Conservation (phyloP, 2,888 invertebrate species). For the Rhingia rostrata region DNA sequence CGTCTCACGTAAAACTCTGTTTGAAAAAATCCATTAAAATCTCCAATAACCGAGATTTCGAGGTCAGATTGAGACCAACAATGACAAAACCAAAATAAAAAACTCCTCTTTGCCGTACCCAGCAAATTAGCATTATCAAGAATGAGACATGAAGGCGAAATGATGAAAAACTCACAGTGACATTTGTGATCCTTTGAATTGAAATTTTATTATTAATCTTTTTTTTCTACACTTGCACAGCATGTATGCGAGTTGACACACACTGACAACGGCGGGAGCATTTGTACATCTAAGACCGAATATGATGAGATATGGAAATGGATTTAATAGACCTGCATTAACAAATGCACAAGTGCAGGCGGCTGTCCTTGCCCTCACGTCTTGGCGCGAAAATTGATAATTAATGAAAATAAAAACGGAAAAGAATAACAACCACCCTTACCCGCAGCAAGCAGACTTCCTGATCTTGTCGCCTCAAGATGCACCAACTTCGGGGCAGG, state of each 20-base stretch:
- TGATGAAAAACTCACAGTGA: constrained; percentile 47
- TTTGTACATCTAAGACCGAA: constrained; percentile 5
- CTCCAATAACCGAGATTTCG: constrained; percentile 65
- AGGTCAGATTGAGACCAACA: constrained; percentile 71
- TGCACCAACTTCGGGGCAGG: constrained; percentile 47
- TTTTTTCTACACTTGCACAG: neutral
- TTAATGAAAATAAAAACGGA: neutral
- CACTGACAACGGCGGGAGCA: neutral
- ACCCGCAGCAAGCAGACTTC: constrained; percentile 5
- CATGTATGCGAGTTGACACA: neutral
- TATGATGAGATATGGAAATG: constrained; percentile 24
- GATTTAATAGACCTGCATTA: constrained; percentile 18
- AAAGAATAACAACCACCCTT: neutral
- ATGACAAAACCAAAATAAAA: constrained; percentile 39
- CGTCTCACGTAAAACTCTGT: constrained; percentile 53
- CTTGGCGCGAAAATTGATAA: constrained; percentile 62
- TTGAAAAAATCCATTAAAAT: constrained; percentile 61
- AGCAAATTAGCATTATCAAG: neutral
- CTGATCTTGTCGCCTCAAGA: neutral
- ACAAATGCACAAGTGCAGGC: constrained; percentile 22
- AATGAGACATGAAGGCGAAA: constrained; percentile 28
- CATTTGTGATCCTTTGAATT: constrained; percentile 64
- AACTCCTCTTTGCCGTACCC: constrained; percentile 10
- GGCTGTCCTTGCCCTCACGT: neutral
- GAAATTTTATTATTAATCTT: constrained; percentile 33